Conservation (phyloP, 2,797 vertebrate genomes). For the Pangasius macronema region DNA sequence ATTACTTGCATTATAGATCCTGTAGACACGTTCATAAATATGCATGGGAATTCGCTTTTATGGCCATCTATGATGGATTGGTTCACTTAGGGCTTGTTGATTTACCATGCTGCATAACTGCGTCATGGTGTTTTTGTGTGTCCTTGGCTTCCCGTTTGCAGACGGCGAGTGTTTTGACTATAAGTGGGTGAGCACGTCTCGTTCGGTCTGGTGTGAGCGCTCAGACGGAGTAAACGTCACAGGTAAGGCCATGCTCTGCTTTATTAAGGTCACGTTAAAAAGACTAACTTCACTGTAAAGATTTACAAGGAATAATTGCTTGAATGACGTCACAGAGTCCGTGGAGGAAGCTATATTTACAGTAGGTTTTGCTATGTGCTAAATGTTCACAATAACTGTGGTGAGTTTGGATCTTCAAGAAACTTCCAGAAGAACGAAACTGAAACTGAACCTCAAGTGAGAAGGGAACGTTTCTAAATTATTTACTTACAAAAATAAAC, state of each 20-base stretch:
- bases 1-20: background rate
- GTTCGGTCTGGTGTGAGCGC: conserved; percentile 89
- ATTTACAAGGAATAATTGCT: background rate
- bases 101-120: background rate
- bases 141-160: conserved; percentile 57
- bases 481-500: background rate
- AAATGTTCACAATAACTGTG: background rate
- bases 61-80: background rate
- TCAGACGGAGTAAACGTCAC: conserved; percentile 95
- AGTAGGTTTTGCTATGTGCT: background rate
- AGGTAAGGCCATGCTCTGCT: conserved; percentile 69
- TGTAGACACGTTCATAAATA: conserved; percentile 6
- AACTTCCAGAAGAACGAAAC: background rate
- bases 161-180: conserved; percentile 93
- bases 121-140: background rate
- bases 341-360: too few relatives aligned
- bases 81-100: conserved; percentile 17
- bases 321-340: background rate
- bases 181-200: conserved; percentile 86
- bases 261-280: background rate
- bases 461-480: background rate
- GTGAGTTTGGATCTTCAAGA: background rate
- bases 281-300: background rate
- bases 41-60: background rate
- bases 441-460: background rate